phyloP scores from a whole-genome alignment of 2,888 invertebrate species.

The Diarsia dahlii region DNA sequence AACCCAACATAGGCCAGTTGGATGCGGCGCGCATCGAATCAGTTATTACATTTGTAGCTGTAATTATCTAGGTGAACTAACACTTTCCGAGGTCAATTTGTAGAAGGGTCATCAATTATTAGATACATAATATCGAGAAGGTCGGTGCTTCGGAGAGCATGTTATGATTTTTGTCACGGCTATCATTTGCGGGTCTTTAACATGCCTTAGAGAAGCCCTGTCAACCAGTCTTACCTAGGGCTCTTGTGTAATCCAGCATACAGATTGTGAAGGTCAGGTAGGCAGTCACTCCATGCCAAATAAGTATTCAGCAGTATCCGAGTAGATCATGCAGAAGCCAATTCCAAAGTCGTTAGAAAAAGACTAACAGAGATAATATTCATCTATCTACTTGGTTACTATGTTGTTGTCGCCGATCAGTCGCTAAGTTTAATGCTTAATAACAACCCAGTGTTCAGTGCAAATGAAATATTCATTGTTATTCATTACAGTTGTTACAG shows the following conservation, averaged over 20 bases:
- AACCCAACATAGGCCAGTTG: no score
- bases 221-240: neutral
- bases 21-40: no score
- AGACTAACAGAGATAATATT: neutral
- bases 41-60: slow-evolving; percentile 1
- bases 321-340: neutral
- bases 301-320: neutral
- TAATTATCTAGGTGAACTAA: neutral
- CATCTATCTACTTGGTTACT: neutral
- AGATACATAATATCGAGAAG: no score
- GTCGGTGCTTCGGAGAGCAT: no score
- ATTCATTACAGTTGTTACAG: slow-evolving; percentile 83
- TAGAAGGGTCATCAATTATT: neutral
- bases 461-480: slow-evolving; percentile 84
- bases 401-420: neutral
- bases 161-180: neutral
- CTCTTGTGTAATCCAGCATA: no score
- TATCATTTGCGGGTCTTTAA: neutral
- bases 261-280: neutral
- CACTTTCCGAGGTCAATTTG: neutral
- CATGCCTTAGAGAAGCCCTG: neutral
- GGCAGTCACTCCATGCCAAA: neutral
- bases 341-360: neutral
- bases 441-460: slow-evolving; percentile 78
- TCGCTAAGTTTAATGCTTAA: slow-evolving; percentile 74